These are phyloP conservation scores for Aphelinus certus DNA, from an alignment of 1,140 invertebrate species.

Conservation along the genomic window DNA sequence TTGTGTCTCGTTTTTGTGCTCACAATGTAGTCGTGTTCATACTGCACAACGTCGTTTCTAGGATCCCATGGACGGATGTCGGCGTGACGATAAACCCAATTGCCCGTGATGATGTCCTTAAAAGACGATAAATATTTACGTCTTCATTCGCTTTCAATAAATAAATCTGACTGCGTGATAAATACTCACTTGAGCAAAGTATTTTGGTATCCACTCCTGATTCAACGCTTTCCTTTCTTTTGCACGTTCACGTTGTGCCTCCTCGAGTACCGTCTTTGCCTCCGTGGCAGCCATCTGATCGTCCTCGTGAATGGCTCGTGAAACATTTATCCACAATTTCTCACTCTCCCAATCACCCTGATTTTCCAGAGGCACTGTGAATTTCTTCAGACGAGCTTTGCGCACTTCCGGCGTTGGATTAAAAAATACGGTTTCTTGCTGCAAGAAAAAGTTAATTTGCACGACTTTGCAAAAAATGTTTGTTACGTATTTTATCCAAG, in stretches of 20 bases:
- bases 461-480: neutral
- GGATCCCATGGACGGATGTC: conserved; percentile 84
- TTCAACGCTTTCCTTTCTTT: conserved; percentile 73
- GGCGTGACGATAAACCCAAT: conserved; percentile 82
- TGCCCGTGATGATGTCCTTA: conserved; percentile 70
- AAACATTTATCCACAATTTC: conserved; percentile 85
- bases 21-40: conserved; percentile 78
- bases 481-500: neutral
- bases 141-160: neutral
- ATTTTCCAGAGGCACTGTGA: conserved; percentile 79
- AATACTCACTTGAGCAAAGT: conserved; percentile 74
- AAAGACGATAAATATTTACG: conserved; percentile 10
- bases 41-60: conserved; percentile 83
- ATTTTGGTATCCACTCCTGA: conserved; percentile 74
- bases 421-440: conserved; percentile 81
- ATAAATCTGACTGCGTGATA: neutral
- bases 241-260: conserved; percentile 79
- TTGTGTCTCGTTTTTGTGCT: conserved; percentile 78
- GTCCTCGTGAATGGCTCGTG: conserved; percentile 79
- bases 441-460: conserved; percentile 42
- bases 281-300: conserved; percentile 86
- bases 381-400: conserved; percentile 77
- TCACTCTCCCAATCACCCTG: conserved; percentile 87
- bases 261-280: conserved; percentile 89
- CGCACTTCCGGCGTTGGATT: conserved; percentile 77